A percentile compares a stretch with the other conserved stretches of the same genome.
Evolutionary conservation across 2,888 invertebrate species (phyloP).

Genomic region (Neoitamus cyanurus): DNA sequence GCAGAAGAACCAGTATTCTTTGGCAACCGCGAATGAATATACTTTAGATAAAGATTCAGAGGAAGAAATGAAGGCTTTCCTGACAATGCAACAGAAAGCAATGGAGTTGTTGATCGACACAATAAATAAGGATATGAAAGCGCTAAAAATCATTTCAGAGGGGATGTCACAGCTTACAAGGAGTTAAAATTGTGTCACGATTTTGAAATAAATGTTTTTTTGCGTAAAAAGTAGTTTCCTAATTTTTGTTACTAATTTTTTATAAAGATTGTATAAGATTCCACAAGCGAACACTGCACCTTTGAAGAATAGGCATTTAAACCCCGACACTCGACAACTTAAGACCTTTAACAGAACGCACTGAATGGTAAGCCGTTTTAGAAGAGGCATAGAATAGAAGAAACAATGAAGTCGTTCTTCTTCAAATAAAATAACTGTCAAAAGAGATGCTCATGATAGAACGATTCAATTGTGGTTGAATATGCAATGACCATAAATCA

Average conservation of each 20-base stretch:
- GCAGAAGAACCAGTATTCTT: conserved; percentile 72
- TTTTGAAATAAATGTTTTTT: neutral
- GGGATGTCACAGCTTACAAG: conserved; percentile 74
- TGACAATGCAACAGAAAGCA: conserved; percentile 88
- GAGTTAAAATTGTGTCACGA: conserved; percentile 49
- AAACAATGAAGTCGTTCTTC: too few species aligned
- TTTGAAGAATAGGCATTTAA: too few species aligned
- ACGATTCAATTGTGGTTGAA: too few species aligned
- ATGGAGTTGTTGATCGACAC: conserved; percentile 87
- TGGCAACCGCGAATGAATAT: conserved; percentile 76
- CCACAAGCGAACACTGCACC: too few species aligned
- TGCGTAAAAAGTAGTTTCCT: neutral
- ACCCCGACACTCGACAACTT: too few species aligned
- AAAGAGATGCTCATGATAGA: too few species aligned
- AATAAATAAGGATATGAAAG: conserved; percentile 81
- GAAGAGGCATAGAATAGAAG: too few species aligned
- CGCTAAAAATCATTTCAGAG: conserved; percentile 81
- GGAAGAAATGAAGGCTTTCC: conserved; percentile 80
- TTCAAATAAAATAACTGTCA: too few species aligned
- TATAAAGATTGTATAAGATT: neutral
- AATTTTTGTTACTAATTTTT: neutral
- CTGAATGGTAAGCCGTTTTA: too few species aligned
- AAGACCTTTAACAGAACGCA: too few species aligned
- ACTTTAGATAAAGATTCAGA: conserved; percentile 80
- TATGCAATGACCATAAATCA: too few species aligned